Evolutionary conservation across 53 echinoderm and acorn worm genomes (phyloP).

Genomic region (Luidia sarsii): DNA sequence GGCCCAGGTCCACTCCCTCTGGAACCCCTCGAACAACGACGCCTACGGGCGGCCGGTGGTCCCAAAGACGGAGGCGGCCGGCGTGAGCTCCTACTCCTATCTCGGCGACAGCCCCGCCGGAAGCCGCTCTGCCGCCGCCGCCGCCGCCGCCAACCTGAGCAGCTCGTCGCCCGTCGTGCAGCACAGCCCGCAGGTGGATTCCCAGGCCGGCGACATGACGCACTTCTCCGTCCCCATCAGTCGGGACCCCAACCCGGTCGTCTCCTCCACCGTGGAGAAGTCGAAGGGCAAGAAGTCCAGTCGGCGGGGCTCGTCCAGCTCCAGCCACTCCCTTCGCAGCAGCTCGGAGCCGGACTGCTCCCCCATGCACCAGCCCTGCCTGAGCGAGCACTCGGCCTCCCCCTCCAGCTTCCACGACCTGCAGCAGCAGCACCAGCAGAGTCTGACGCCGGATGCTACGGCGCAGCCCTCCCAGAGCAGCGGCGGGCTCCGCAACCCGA

Average conservation of each 20-base stretch:
- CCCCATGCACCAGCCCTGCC: conserved; percentile 34
- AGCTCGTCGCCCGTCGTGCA: conserved; percentile 30
- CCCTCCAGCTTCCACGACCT: conserved; percentile 42
- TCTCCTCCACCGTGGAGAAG: not conserved
- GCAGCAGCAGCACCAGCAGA: conserved; percentile 6
- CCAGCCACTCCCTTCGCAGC: conserved; percentile 40
- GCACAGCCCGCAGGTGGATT: conserved; percentile 24
- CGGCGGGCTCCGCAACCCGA: conserved; percentile 16
- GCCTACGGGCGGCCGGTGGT: conserved; percentile 22
- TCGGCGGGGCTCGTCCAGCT: conserved; percentile 38
- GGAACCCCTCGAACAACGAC: conserved; percentile 68
- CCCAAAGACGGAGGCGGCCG: conserved; percentile 9
- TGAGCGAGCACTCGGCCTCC: conserved; percentile 43
- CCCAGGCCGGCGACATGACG: not conserved
- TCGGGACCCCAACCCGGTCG: conserved; percentile 30
- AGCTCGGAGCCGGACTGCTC: conserved; percentile 45
- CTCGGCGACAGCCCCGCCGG: not conserved
- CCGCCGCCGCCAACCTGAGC: conserved; percentile 2
- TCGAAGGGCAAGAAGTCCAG: conserved; percentile 7
- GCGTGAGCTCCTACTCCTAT: conserved; percentile 20
- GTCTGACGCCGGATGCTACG: not conserved
- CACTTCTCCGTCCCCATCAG: conserved; percentile 40
- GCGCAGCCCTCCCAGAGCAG: conserved; percentile 9
- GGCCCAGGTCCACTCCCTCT: conserved; percentile 50
- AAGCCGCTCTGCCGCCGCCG: not conserved